Conservation (phyloP, 2,888 invertebrate species). For the Proisotoma minuta region DNA sequence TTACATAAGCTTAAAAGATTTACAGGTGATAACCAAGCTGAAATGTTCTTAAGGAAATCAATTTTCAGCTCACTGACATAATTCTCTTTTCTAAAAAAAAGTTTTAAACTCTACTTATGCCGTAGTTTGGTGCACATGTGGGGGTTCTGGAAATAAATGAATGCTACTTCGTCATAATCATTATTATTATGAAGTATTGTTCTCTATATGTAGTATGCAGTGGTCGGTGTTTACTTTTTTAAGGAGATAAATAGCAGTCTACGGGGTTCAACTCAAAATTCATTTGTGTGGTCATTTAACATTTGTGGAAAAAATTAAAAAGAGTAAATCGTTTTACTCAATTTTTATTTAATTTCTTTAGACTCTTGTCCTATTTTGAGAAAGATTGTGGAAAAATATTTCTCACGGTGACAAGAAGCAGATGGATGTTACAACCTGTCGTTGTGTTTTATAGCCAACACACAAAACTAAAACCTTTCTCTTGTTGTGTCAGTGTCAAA, state of each 20-base stretch:
- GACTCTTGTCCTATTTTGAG: too few species aligned
- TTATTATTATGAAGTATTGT: neutral
- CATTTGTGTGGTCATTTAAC: slow-evolving; percentile 11
- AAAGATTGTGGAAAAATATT: neutral
- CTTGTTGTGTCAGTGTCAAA: neutral
- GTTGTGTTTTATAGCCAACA: neutral
- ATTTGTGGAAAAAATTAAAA: neutral
- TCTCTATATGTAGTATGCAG: neutral
- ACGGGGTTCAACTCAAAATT: slow-evolving; percentile 9
- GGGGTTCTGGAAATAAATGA: slow-evolving; percentile 16
- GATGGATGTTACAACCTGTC: too few species aligned
- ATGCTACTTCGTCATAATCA: neutral
- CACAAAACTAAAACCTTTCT: neutral
- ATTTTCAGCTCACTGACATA: neutral
- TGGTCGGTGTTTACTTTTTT: slow-evolving; percentile 2
- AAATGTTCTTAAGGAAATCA: too few species aligned
- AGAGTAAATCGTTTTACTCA: neutral
- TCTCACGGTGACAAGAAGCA: slow-evolving; percentile 13
- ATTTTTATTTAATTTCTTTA: neutral
- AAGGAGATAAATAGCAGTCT: slow-evolving; percentile 6
- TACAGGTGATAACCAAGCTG: too few species aligned
- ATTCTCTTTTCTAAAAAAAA: neutral
- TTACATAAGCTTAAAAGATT: too few species aligned
- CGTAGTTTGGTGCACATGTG: slow-evolving; percentile 9
- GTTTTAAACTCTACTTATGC: neutral